A percentile compares a stretch with the other conserved stretches of the same genome.
Conservation (phyloP, 2,797 vertebrate genomes). For the Characodon lateralis region DNA sequence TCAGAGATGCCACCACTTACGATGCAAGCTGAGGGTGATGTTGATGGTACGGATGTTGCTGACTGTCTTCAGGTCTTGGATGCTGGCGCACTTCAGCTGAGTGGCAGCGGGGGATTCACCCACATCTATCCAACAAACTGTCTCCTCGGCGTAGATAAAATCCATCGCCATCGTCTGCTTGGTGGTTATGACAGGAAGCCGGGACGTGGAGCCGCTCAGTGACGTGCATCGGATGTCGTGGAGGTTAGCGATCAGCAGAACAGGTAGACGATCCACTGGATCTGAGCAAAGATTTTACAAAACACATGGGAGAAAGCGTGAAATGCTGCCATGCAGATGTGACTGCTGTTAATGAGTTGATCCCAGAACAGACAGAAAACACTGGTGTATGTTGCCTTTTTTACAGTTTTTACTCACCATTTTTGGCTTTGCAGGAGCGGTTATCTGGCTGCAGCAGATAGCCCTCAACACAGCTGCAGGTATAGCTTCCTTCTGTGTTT, state of each 20-base stretch:
- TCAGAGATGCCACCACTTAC: constrained; percentile 81
- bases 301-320: not conserved
- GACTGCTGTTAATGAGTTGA: constrained; percentile 8
- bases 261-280: constrained; percentile 90
- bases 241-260: constrained; percentile 94
- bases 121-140: constrained; percentile 95
- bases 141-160: constrained; percentile 92
- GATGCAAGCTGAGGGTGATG: constrained; percentile 95
- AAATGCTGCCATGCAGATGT: constrained; percentile 7
- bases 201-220: constrained; percentile 84
- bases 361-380: constrained; percentile 4
- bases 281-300: constrained; percentile 70
- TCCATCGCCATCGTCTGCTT: constrained; percentile 98
- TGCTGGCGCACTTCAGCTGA: constrained; percentile 92
- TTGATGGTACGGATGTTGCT: constrained; percentile 90
- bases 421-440: constrained; percentile 98
- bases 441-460: constrained; percentile 95
- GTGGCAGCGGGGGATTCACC: constrained; percentile 89
- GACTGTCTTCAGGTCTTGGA: constrained; percentile 90
- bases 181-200: constrained; percentile 87
- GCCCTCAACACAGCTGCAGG: constrained; percentile 93
- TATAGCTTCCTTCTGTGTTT: constrained; percentile 90
- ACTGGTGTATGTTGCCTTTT: not conserved
- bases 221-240: constrained; percentile 94
- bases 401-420: constrained; percentile 79